Evolutionary conservation across 2,797 vertebrate genomes (phyloP).

Genomic region (Lindbergichthys nudifrons): DNA sequence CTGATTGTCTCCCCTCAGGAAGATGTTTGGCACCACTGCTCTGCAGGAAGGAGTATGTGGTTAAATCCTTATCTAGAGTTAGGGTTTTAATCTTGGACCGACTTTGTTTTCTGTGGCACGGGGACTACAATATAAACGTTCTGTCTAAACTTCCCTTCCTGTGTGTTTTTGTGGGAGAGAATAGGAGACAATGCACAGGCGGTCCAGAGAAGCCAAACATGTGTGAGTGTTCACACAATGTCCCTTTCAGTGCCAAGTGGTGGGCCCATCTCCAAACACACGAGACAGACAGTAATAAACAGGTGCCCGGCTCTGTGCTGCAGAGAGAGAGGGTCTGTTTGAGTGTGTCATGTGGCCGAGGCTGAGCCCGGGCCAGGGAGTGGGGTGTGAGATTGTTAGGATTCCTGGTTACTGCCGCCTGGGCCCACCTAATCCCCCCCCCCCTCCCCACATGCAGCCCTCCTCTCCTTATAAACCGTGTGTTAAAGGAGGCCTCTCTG

Average conservation of each 20-base stretch:
- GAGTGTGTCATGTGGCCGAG: constrained; percentile 78
- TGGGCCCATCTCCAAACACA: constrained; percentile 54
- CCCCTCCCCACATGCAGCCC: constrained; percentile 61
- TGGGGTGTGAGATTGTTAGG: constrained; percentile 82
- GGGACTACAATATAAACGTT: neutral
- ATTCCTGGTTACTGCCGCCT: constrained; percentile 82
- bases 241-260: constrained; percentile 57
- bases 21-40: neutral
- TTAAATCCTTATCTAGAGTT: constrained; percentile 16
- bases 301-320: constrained; percentile 70
- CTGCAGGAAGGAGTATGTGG: constrained; percentile 11
- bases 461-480: constrained; percentile 67
- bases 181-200: constrained; percentile 30
- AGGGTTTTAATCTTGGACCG: constrained; percentile 28
- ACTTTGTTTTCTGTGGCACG: constrained; percentile 22
- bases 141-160: constrained; percentile 5
- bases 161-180: constrained; percentile 15
- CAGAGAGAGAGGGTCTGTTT: constrained; percentile 61
- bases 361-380: constrained; percentile 73
- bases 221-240: constrained; percentile 55
- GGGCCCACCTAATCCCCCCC: constrained; percentile 79
- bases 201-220: constrained; percentile 32
- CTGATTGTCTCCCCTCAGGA: constrained; percentile 3
- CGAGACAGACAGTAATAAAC: constrained; percentile 71
- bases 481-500: constrained; percentile 78